These are phyloP conservation scores for Varanus komodoensis DNA, from an alignment of 2,113 vertebrate species.

Conservation along the genomic window DNA sequence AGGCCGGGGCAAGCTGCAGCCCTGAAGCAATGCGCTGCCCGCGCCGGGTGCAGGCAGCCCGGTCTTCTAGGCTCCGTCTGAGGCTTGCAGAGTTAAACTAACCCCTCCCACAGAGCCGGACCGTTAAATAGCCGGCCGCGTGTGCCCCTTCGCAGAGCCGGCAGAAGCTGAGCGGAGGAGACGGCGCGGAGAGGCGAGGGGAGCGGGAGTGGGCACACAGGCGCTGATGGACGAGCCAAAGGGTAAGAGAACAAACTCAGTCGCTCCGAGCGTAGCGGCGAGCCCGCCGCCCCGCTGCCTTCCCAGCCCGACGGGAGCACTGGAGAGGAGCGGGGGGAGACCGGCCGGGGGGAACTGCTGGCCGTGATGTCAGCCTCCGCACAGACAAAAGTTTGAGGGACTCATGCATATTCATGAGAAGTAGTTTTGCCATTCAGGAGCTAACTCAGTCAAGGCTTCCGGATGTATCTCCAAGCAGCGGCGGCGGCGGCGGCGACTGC, in stretches of 20 bases:
- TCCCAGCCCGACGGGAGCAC: not conserved
- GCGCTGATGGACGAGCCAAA: slow-evolving; percentile 75
- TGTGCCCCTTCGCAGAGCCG: slow-evolving; percentile 19
- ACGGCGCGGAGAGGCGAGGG: slow-evolving; percentile 42
- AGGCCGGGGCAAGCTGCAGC: not conserved
- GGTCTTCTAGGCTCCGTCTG: slow-evolving; percentile 13
- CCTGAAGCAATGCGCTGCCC: too few species aligned
- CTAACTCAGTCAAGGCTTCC: not conserved
- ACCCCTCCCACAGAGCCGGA: slow-evolving; percentile 32
- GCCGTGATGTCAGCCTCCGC: slow-evolving; percentile 20
- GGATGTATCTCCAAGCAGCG: slow-evolving; percentile 26
- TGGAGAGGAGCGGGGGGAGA: not conserved
- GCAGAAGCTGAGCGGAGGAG: slow-evolving; percentile 9
- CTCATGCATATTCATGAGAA: slow-evolving; percentile 46
- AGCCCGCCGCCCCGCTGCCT: not conserved
- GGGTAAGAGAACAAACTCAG: slow-evolving; percentile 62
- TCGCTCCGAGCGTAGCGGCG: not conserved
- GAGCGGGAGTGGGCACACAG: slow-evolving; percentile 36
- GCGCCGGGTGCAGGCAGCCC: too few species aligned
- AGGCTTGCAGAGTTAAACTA: not conserved
- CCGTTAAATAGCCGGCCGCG: slow-evolving; percentile 31
- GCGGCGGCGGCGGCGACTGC: not conserved
- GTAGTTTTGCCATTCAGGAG: slow-evolving; percentile 34
- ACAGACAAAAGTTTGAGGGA: slow-evolving; percentile 22
- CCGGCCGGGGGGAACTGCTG: not conserved